Evolutionary conservation across 2,113 vertebrate genomes (phyloP), one percentile per base, ranked within the genome.

Genomic region (Mus pahari): DNA sequence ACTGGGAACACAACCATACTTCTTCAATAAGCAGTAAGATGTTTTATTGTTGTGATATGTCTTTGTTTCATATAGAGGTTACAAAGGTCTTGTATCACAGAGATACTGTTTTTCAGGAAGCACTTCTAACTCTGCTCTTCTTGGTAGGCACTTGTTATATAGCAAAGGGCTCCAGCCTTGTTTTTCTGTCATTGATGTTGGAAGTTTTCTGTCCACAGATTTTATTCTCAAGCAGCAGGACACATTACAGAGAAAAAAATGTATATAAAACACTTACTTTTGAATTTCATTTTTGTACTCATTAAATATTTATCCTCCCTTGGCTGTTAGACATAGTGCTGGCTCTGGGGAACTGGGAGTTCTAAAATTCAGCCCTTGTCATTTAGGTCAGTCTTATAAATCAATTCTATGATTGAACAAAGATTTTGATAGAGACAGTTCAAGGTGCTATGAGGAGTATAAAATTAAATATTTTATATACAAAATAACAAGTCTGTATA

Each of bases 11-110:
- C 99, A 99, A 53, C 98, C 98, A 0, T 99, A 99, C 98, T 99
- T 99, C 98, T 99, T 99, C 98, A 99, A 99, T 98, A 99, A 99
- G 97, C 99, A 99, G 99, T 99, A 99, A 94, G 99, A 99, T 88
- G 82, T 71, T 92, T 96, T 91, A 66, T 45, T 77, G 14, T 70
- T 48, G 22, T 86, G 33, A 20, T 50, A 28, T 31, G 8, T n/a
- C 93, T 89, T 36, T 53, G 10, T 86, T 92, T 75, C 36, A 83
- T 89, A 84, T 75, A 64, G 81, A 0, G 96, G 64, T 91, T 90
- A 13, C n/a, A 94, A 5, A 77, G 64, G 62, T 94, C 33, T 95
- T 94, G 90, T 90, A 42, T 96, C 36, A 62, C 53, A 84, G 42
- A 90, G 3, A 7, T 84, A 86, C 45, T 96, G 0, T n/a, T 78